A percentile compares a stretch with the other conserved stretches of the same genome.
These are phyloP conservation scores for Caloenas nicobarica DNA, from an alignment of 2,113 vertebrate genomes.

Conservation along the genomic window DNA sequence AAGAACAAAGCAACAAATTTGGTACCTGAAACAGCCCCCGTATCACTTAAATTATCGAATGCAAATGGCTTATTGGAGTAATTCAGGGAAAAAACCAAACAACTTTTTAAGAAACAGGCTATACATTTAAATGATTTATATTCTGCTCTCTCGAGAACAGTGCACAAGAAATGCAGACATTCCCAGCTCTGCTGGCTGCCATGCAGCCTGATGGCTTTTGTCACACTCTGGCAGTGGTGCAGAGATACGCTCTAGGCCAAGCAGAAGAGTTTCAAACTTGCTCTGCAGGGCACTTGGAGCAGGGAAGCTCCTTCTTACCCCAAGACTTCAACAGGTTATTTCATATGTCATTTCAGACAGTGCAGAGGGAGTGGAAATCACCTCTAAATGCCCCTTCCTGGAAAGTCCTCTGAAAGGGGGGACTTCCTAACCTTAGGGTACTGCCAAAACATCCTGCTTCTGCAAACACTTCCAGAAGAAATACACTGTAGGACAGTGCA, in stretches of 20 bases:
- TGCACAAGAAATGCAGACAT: not conserved
- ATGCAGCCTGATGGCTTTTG: not conserved
- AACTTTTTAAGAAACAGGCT: not conserved
- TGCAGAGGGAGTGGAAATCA: slow-evolving; percentile 18
- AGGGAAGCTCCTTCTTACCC: not conserved
- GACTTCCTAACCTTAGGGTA: slow-evolving; percentile 1
- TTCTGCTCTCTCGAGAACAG: not conserved
- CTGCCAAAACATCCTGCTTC: slow-evolving; percentile 3
- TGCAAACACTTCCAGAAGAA: not conserved
- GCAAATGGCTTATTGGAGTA: not conserved
- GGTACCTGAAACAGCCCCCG: not conserved
- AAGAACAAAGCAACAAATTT: slow-evolving; percentile 37
- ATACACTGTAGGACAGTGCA: not conserved
- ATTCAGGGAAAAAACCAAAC: not conserved
- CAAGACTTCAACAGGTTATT: not conserved
- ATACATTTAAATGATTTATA: not conserved
- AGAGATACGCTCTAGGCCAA: not conserved
- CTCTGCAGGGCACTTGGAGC: not conserved
- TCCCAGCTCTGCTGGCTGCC: not conserved
- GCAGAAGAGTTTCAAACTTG: not conserved
- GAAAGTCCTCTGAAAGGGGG: slow-evolving; percentile 21
- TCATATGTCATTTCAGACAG: not conserved
- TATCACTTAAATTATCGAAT: not conserved
- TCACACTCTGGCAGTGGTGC: not conserved
- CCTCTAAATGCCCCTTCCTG: not conserved